Evolutionary conservation across 2,888 invertebrate genomes (phyloP).

Genomic region (Cosmopolites sordidus): DNA sequence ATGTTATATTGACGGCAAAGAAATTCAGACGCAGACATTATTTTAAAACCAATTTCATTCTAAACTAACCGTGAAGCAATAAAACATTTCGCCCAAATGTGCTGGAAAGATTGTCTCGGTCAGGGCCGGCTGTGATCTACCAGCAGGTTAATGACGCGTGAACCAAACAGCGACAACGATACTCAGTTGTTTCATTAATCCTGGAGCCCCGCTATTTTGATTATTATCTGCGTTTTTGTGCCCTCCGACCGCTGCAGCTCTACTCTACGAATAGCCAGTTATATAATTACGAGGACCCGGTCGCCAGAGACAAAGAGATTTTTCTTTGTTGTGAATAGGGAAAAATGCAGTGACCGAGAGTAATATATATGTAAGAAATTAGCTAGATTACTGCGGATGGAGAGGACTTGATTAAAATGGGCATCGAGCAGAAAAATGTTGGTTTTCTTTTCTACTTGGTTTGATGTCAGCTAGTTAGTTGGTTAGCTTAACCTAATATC

Average conservation of each 20-base stretch:
- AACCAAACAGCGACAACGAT: conserved; percentile 35
- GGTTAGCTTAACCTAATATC: too few species aligned
- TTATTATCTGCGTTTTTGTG: conserved; percentile 22
- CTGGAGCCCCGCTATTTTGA: conserved; percentile 27
- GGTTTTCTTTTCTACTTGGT: not conserved
- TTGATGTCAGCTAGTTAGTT: too few species aligned
- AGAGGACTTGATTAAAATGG: conserved; percentile 2
- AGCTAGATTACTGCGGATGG: conserved; percentile 13
- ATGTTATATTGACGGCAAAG: too few species aligned
- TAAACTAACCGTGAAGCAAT: not conserved
- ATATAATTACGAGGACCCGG: conserved; percentile 16
- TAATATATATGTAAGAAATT: conserved; percentile 17
- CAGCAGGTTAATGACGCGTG: conserved; percentile 49
- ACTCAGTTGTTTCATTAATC: conserved; percentile 46
- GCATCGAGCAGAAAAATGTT: not conserved
- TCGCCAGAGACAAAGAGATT: conserved; percentile 19
- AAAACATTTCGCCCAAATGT: conserved; percentile 9
- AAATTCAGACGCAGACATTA: not conserved
- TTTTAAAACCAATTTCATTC: not conserved
- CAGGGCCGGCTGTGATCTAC: conserved; percentile 41
- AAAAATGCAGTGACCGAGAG: conserved; percentile 21
- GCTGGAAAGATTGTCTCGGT: conserved; percentile 9
- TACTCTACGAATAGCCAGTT: conserved; percentile 16
- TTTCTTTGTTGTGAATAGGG: conserved; percentile 22
- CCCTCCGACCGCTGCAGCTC: conserved; percentile 7